Conservation (phyloP, 1,140 invertebrate species). For the Bicyclus anynana region DNA sequence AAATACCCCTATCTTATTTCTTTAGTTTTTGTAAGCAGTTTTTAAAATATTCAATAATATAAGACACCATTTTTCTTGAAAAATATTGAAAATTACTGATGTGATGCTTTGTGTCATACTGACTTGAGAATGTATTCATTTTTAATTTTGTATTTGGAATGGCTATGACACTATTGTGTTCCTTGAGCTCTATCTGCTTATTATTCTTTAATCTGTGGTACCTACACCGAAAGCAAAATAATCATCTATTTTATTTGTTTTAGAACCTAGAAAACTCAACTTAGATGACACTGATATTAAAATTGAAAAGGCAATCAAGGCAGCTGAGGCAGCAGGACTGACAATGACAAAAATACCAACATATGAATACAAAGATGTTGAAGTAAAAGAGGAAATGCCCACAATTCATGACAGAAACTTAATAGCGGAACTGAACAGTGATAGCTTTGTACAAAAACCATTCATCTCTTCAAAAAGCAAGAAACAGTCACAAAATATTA, state of each 20-base stretch:
- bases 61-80: no score
- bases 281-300: slow-evolving; percentile 68
- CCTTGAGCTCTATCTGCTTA: no score
- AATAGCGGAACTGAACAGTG: slow-evolving; percentile 67
- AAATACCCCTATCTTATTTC: no score
- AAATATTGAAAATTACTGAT: no score
- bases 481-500: slow-evolving; percentile 68
- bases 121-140: no score
- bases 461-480: slow-evolving; percentile 70
- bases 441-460: slow-evolving; percentile 62
- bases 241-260: background rate
- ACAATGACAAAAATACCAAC: slow-evolving; percentile 74
- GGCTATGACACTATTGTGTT: no score
- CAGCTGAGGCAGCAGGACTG: slow-evolving; percentile 67
- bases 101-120: no score
- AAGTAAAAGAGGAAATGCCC: slow-evolving; percentile 73
- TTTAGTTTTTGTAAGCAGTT: no score
- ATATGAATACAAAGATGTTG: slow-evolving; percentile 69
- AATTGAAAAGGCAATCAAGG: slow-evolving; percentile 71
- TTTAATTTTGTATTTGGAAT: no score
- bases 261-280: slow-evolving; percentile 35
- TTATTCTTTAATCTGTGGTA: background rate
- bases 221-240: no score
- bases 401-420: slow-evolving; percentile 74
- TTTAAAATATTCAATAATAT: no score